A percentile compares a stretch with the other conserved stretches of the same genome.
Evolutionary conservation across 2,888 invertebrate genomes (phyloP).

Genomic region (Aspidiotus rigidus): DNA sequence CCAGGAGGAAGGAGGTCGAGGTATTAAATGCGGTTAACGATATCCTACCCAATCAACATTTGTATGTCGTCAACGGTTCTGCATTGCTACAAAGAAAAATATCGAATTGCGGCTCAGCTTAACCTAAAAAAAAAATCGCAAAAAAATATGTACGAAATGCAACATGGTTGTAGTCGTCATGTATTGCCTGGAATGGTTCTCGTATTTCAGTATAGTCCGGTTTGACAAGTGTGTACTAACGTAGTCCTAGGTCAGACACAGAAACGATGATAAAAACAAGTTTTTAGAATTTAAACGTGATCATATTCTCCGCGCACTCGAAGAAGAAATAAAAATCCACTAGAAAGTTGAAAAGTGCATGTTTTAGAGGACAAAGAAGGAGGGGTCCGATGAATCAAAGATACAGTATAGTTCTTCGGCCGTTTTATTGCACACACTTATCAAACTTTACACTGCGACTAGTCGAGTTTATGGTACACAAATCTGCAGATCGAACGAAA

Average conservation of each 20-base stretch:
- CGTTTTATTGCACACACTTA: not conserved
- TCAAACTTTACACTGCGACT: no score
- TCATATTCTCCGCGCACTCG: slow-evolving; percentile 28
- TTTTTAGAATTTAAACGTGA: slow-evolving; percentile 33
- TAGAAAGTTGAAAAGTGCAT: slow-evolving; percentile 33
- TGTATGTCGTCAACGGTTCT: slow-evolving; percentile 26
- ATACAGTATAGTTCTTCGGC: slow-evolving; percentile 30
- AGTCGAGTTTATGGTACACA: no score
- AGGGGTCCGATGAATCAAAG: slow-evolving; percentile 29
- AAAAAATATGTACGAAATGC: slow-evolving; percentile 33
- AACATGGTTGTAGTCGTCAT: slow-evolving; percentile 31
- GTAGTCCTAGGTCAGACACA: slow-evolving; percentile 33
- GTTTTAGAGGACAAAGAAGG: slow-evolving; percentile 33
- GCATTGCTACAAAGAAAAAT: slow-evolving; percentile 25
- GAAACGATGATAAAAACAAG: slow-evolving; percentile 32
- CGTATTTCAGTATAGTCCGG: slow-evolving; percentile 33
- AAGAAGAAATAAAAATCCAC: slow-evolving; percentile 29
- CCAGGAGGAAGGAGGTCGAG: slow-evolving; percentile 15
- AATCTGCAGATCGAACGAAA: no score
- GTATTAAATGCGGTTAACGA: slow-evolving; percentile 31
- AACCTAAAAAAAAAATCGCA: slow-evolving; percentile 31
- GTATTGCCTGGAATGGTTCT: slow-evolving; percentile 33
- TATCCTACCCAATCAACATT: slow-evolving; percentile 30
- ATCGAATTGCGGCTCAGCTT: slow-evolving; percentile 33
- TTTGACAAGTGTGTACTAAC: slow-evolving; percentile 32